Evolutionary conservation across 1,140 invertebrate genomes (phyloP), one percentile per base, ranked within the genome.

Genomic region (Metopolophium dirhodum): DNA sequence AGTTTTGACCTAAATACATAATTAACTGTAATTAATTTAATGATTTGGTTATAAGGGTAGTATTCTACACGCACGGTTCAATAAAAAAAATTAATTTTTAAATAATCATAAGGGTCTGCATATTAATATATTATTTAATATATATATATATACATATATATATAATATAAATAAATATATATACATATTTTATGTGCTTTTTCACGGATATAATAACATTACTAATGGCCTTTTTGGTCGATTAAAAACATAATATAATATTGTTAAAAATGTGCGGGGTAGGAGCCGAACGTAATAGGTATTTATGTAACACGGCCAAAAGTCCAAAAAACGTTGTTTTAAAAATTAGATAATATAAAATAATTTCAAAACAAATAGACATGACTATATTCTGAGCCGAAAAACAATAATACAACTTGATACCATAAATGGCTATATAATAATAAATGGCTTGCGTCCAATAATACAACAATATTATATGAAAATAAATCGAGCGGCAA

Each of bases 1-100:
- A 77, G n/a, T n/a, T 77, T 77, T 77, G 61, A 77, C 61, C 61
- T 77, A n/a, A 77, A n/a, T 77, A 77, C 61, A 77, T 77, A 77
- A 35, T 77, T 7, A 77, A n/a, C 30, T 77, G 30, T 68, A 77
- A 77, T 77, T 77, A 77, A 77, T 77, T 77, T 77, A 77, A 77
- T 35, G 30, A 77, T 77, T 77, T 77, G 61, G 61, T 77, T 77
- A n/a, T 68, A n/a, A 77, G 14, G 14, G 14, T 77, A 77, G n/a
- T 77, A 77, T 77, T 77, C 14, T 20, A n/a, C 51, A 35, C 0
- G 61, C n/a, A 1, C 30, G 30, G 61, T n/a, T 77, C 61, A n/a
- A 77, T 77, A 77, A n/a, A 77, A 37, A 77, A 77, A 77, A n/a
- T 7, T 20, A n/a, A n/a, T 77, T 77, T 77, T 77, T 18, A 77